These are phyloP conservation scores for Crocodylus rhombifer DNA, from an alignment of 2,797 vertebrate species.

Conservation along the genomic window DNA sequence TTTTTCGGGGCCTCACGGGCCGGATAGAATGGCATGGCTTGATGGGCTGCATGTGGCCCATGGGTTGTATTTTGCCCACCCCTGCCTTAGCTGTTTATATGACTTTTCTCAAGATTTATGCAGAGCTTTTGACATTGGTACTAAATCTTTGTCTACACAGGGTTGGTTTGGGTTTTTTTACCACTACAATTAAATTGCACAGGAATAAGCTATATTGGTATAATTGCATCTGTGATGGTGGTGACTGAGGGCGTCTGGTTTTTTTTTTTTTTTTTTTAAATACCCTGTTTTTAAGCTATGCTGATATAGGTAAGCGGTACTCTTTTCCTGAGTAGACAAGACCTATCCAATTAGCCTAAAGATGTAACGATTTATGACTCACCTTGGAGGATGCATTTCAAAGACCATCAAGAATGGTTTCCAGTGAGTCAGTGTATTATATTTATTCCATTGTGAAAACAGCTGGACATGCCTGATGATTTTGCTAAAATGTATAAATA, in stretches of 20 bases:
- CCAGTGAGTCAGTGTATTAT: background rate
- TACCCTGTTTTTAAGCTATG: background rate
- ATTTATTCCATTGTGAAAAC: background rate
- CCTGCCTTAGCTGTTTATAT: background rate
- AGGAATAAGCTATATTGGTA: background rate
- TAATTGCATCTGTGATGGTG: background rate
- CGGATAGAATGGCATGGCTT: too few relatives aligned
- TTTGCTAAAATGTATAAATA: background rate
- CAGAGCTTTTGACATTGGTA: background rate
- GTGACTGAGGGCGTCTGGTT: background rate
- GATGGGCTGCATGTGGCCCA: too few relatives aligned
- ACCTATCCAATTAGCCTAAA: background rate
- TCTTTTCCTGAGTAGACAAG: background rate
- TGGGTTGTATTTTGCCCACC: too few relatives aligned
- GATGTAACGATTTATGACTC: background rate
- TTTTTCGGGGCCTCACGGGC: too few relatives aligned
- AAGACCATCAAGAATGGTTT: background rate
- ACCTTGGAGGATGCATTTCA: background rate
- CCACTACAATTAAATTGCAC: background rate
- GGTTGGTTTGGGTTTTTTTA: background rate
- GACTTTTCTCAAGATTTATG: background rate
- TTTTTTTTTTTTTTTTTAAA: background rate
- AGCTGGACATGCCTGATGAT: background rate
- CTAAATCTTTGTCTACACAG: background rate
- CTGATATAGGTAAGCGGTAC: background rate